Evolutionary conservation across 2,113 vertebrate genomes (phyloP), one percentile per base, ranked within the genome.

Genomic region (Trichomycterus rosablanca): DNA sequence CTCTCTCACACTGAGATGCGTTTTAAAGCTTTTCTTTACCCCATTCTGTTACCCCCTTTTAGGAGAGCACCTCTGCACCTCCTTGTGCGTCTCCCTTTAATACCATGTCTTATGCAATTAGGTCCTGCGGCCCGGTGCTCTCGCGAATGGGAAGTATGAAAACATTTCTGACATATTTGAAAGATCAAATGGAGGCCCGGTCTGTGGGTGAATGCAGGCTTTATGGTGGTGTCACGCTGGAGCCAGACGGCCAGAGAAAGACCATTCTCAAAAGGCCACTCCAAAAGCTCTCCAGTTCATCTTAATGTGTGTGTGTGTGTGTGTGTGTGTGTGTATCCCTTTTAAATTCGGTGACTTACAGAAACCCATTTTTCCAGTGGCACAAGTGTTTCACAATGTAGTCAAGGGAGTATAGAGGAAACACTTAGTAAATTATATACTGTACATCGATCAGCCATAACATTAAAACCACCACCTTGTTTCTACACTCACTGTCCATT

Each of bases 61-160:
- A 45, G 46, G 52, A 71, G 57, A 57, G 44, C 63, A 67, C 58
- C 59, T 72, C 53, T 76, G 72, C 78, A 75, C 84, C 83, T 84
- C 78, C 82, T 78, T 76, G 77, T 84, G 88, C 86, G 90, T 89
- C 89, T 80, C 80, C 84, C 83, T 89, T 87, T 88, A 81, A 89
- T 87, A 87, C 81, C 72, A 76, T 83, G 82, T 87, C 81, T 76
- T 77, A 49, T 72, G 74, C 80, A 85, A 89, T 91, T 89, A 89
- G 78, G 66, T 32, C 69, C 71, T 59, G 72, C 71, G 55, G 57
- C 51, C 70, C 70, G 68, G 74, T 67, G 74, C 77, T 70, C 74
- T 72, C 48, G 72, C 66, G 75, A 66, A 59, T 44, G 35, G 34
- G 24, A 78, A 86, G 81, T 86, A 88, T 84, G 81, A 84, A 90